phyloP scores from a whole-genome alignment of 2,797 vertebrate species.

The Cyclopterus lumpus region DNA sequence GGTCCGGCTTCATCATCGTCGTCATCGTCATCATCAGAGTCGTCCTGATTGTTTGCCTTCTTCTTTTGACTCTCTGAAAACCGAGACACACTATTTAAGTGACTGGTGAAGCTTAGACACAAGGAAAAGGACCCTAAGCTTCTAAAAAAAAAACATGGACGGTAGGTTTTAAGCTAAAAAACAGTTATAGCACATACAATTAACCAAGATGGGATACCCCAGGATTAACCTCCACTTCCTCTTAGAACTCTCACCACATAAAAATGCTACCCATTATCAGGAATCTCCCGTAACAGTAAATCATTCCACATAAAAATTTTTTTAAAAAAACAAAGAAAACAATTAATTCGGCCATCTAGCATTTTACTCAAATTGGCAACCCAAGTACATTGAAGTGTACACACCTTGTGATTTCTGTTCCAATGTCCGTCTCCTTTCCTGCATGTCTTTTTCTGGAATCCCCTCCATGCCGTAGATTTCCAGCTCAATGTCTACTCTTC shows the following conservation, averaged over 20 bases:
- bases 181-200: neutral
- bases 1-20: constrained; percentile 95
- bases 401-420: constrained; percentile 98
- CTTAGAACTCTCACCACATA: neutral
- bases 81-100: neutral
- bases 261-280: neutral
- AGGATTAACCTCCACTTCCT: neutral
- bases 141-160: neutral
- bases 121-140: neutral
- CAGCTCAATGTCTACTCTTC: constrained; percentile 96
- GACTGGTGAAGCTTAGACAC: neutral
- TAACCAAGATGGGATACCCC: neutral
- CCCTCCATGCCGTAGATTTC: constrained; percentile 99
- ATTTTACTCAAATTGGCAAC: neutral
- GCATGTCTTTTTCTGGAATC: constrained; percentile 99
- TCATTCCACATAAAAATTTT: neutral
- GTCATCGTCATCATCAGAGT: constrained; percentile 94
- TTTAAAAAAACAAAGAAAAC: neutral
- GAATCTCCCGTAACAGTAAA: neutral
- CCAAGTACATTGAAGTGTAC: neutral
- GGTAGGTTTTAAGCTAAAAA: neutral
- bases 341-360: rapidly evolving
- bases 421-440: constrained; percentile 92
- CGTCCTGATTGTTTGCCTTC: constrained; percentile 91
- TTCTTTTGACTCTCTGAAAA: constrained; percentile 93